Conservation (phyloP, 2,113 vertebrate genomes). For the Platysteira castanea region DNA sequence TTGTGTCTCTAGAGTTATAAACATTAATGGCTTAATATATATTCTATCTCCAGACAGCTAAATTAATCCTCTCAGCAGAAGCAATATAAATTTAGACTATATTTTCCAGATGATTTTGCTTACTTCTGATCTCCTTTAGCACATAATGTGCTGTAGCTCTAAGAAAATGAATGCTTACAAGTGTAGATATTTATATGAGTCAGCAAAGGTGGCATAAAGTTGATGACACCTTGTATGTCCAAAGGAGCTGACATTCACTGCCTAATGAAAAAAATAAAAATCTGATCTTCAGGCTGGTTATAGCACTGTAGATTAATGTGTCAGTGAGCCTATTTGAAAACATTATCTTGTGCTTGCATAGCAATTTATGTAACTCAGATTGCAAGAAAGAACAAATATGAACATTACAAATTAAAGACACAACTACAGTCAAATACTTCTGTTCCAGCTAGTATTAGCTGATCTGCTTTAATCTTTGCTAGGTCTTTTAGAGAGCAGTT, state of each 20-base stretch:
- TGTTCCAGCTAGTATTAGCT: background rate
- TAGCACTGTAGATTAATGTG: conserved; percentile 28
- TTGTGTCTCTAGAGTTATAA: conserved; percentile 23
- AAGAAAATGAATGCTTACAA: conserved; percentile 61
- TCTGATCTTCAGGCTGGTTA: conserved; percentile 19
- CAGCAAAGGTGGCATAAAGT: conserved; percentile 54
- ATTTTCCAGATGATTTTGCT: conserved; percentile 59
- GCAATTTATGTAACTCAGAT: conserved; percentile 42
- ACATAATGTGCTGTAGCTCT: conserved; percentile 38
- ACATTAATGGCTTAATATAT: conserved; percentile 34
- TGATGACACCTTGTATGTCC: conserved; percentile 50
- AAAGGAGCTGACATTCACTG: conserved; percentile 44
- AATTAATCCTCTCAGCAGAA: conserved; percentile 50
- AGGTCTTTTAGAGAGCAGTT: background rate
- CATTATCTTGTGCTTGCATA: conserved; percentile 44
- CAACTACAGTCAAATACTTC: conserved; percentile 5
- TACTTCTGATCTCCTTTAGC: conserved; percentile 53
- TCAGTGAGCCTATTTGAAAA: conserved; percentile 35
- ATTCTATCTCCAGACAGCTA: background rate
- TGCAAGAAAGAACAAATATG: conserved; percentile 34
- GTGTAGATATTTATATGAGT: conserved; percentile 54
- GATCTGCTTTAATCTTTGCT: background rate
- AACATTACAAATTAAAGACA: background rate
- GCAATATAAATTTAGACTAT: conserved; percentile 49
- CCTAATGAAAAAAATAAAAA: conserved; percentile 28